These are phyloP conservation scores for Xiphorhynchus erythropygius DNA, from an alignment of 2,797 vertebrate genomes.

Conservation along the genomic window DNA sequence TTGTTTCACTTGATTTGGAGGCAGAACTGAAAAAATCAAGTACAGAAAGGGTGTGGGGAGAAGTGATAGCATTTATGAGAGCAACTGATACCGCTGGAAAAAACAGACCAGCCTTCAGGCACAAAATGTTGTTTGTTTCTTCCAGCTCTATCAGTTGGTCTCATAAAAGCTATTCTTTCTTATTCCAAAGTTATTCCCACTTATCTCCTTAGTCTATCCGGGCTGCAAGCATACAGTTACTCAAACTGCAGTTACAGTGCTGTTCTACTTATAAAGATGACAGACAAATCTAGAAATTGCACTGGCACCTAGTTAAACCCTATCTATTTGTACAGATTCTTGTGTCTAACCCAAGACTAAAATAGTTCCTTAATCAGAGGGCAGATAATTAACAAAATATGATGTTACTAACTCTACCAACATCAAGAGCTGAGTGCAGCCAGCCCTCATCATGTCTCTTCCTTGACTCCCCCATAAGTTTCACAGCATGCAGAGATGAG, in stretches of 20 bases:
- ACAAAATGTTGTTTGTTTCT: slow-evolving; percentile 46
- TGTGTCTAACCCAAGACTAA: slow-evolving; percentile 1
- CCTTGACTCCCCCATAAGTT: neutral
- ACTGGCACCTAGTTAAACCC: slow-evolving; percentile 6
- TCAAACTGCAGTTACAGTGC: slow-evolving; percentile 26
- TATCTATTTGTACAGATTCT: slow-evolving; percentile 20
- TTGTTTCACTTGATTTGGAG: slow-evolving; percentile 40
- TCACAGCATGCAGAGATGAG: neutral
- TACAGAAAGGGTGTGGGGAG: slow-evolving; percentile 40
- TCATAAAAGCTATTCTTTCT: slow-evolving; percentile 23
- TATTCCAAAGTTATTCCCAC: slow-evolving; percentile 29
- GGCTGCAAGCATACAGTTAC: neutral
- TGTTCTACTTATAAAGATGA: neutral
- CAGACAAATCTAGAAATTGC: slow-evolving; percentile 23
- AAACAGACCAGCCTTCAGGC: slow-evolving; percentile 44
- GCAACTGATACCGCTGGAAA: slow-evolving; percentile 44
- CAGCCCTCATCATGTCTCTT: neutral
- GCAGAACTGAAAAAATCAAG: slow-evolving; percentile 46
- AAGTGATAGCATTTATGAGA: slow-evolving; percentile 47
- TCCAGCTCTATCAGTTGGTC: slow-evolving; percentile 42
- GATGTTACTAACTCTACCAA: neutral
- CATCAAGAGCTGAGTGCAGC: neutral
- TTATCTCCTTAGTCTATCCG: slow-evolving; percentile 13
- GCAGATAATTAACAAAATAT: slow-evolving; percentile 8
- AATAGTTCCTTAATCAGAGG: slow-evolving; percentile 22